phyloP scores from a whole-genome alignment of 30 jellyfish, hydroid and myxozoan genomes.

The Cassiopea andromeda region DNA sequence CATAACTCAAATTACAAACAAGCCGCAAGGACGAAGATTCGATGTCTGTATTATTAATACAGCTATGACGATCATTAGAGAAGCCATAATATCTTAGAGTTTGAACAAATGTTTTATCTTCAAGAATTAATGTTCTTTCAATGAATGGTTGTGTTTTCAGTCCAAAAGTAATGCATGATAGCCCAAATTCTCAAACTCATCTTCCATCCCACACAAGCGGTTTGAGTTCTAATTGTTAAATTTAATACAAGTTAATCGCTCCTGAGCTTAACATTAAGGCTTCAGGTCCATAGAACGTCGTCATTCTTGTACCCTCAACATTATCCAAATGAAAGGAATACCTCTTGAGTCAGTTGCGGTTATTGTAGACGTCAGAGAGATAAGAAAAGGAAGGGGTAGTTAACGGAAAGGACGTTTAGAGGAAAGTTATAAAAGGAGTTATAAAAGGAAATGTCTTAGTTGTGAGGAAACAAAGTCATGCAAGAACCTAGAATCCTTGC shows the following conservation, averaged over 20 bases:
- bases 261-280: neutral
- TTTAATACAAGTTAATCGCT: neutral
- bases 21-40: no score
- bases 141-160: no score
- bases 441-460: neutral
- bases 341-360: conserved; percentile 15
- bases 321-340: neutral
- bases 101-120: no score
- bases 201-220: conserved; percentile 16
- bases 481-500: neutral
- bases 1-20: no score
- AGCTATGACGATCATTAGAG: no score
- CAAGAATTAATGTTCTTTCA: no score
- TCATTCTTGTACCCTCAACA: conserved; percentile 1
- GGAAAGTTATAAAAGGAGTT: neutral
- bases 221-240: neutral
- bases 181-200: neutral
- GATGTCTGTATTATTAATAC: no score
- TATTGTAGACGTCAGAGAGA: conserved; percentile 19
- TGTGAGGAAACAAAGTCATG: neutral
- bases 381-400: conserved; percentile 11
- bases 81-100: no score
- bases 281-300: neutral
- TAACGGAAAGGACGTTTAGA: conserved; percentile 1
- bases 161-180: no score